phyloP scores from a whole-genome alignment of 1,140 invertebrate genomes.

The Triops cancriformis region DNA sequence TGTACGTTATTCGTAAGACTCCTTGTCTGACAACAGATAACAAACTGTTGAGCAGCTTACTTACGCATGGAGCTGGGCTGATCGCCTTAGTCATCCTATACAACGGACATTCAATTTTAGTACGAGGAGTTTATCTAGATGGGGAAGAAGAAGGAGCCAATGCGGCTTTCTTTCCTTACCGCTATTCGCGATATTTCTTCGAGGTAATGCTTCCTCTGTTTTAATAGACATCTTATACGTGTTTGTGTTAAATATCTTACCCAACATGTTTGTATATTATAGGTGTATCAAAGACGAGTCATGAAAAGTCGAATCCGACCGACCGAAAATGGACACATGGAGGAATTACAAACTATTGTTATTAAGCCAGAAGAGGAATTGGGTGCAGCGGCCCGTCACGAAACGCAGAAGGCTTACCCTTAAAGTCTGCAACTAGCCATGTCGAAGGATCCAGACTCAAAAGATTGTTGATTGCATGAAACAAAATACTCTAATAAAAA shows the following conservation, averaged over 20 bases:
- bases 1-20: neutral
- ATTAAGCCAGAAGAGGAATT: neutral
- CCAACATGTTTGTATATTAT: neutral
- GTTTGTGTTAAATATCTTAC: neutral
- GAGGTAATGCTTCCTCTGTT: conserved; percentile 41
- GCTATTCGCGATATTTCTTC: conserved; percentile 67
- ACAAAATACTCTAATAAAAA: neutral
- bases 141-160: conserved; percentile 66
- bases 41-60: conserved; percentile 62
- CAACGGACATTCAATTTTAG: conserved; percentile 71
- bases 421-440: neutral
- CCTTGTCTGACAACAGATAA: conserved; percentile 45
- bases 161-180: conserved; percentile 69
- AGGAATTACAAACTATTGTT: neutral
- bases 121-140: conserved; percentile 74
- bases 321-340: neutral
- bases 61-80: conserved; percentile 61
- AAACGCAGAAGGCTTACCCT: neutral
- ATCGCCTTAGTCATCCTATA: conserved; percentile 66
- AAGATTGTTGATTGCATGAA: neutral
- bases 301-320: neutral
- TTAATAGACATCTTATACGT: too few relatives aligned
- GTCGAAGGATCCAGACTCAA: neutral
- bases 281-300: neutral
- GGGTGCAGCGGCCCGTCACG: neutral